Conservation (phyloP, 2,797 vertebrate species). For the Mastacembelus armatus region DNA sequence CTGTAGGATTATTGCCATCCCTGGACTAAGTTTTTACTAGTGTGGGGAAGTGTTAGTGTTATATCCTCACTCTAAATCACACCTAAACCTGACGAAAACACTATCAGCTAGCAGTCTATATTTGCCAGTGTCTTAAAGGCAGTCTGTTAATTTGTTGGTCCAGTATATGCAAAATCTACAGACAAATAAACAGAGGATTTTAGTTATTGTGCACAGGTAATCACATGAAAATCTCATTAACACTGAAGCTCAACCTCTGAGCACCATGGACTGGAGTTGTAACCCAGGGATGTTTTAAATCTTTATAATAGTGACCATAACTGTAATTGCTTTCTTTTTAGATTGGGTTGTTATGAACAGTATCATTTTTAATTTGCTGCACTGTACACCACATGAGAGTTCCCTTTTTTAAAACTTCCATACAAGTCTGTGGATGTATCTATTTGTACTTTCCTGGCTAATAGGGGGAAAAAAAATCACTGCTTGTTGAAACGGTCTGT, state of each 20-base stretch:
- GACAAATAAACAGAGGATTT: slow-evolving; percentile 1
- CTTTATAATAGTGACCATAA: slow-evolving; percentile 33
- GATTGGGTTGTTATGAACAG: slow-evolving; percentile 63
- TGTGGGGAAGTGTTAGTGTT: too few relatives aligned
- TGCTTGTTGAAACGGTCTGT: too few relatives aligned
- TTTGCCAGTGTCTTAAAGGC: background rate
- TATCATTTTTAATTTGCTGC: slow-evolving; percentile 50
- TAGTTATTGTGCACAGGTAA: slow-evolving; percentile 10
- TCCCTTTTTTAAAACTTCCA: slow-evolving; percentile 10
- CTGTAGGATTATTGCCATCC: background rate
- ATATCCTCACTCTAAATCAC: background rate
- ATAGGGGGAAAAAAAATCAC: too few relatives aligned
- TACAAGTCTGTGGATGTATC: slow-evolving; percentile 37
- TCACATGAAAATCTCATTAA: slow-evolving; percentile 11
- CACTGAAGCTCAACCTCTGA: slow-evolving; percentile 11
- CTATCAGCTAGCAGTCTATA: too few relatives aligned
- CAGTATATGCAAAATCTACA: too few relatives aligned
- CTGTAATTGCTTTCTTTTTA: slow-evolving; percentile 47
- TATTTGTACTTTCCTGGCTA: too few relatives aligned
- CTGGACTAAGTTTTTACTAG: too few relatives aligned
- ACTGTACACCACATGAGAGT: background rate
- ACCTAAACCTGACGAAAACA: background rate
- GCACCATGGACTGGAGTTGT: too few relatives aligned
- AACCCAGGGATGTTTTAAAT: slow-evolving; percentile 35
- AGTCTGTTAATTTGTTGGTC: slow-evolving; percentile 4